Evolutionary conservation across 2,113 vertebrate species (phyloP).

Genomic region (Taxidea taxus): DNA sequence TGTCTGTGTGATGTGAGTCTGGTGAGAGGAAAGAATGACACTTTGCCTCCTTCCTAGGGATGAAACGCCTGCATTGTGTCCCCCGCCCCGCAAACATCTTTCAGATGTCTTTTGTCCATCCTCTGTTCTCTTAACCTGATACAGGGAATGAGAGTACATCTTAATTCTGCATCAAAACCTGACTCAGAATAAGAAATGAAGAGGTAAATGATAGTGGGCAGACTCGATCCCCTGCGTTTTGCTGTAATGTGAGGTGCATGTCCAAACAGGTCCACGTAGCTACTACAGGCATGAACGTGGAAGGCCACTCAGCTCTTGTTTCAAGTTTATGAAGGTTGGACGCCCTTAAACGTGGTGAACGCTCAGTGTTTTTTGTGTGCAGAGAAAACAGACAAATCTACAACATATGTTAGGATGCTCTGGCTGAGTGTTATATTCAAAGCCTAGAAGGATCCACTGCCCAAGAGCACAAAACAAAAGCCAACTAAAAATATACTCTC

Average conservation of each 20-base stretch:
- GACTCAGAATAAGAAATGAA: background rate
- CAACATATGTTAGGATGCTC: background rate
- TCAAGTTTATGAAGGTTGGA: background rate
- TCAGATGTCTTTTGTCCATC: background rate
- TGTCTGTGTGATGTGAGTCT: background rate
- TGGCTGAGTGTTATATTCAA: constrained; percentile 7
- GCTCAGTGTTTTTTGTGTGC: background rate
- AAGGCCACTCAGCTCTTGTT: background rate
- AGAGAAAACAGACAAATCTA: constrained; percentile 1
- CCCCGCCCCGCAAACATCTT: background rate
- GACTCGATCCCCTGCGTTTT: background rate
- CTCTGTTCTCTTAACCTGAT: background rate
- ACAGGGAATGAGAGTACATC: background rate
- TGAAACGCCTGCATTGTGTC: background rate
- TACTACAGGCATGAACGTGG: background rate
- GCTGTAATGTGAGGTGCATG: background rate
- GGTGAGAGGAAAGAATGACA: background rate
- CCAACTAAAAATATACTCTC: background rate
- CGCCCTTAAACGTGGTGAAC: background rate
- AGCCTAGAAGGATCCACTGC: constrained; percentile 14
- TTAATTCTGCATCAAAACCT: background rate
- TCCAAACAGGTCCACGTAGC: background rate
- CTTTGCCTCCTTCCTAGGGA: background rate
- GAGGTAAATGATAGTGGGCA: background rate
- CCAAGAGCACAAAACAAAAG: background rate